Evolutionary conservation across 2,113 vertebrate genomes (phyloP).

Genomic region (Phodopus roborovskii): DNA sequence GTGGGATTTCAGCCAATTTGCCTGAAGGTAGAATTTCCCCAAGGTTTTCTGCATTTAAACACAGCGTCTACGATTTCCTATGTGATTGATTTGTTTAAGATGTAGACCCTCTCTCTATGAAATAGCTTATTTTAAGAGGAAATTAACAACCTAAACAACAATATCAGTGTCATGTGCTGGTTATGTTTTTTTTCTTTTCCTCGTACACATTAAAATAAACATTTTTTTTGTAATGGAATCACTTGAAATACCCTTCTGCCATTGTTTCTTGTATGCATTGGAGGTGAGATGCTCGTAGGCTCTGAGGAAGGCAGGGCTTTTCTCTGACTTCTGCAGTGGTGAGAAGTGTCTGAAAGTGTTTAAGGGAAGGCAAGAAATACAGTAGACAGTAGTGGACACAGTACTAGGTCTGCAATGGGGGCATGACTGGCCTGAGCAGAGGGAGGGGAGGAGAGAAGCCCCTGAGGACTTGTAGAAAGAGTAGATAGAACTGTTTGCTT

Average conservation of each 20-base stretch:
- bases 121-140: constrained; percentile 64
- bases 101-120: not conserved
- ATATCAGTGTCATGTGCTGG: constrained; percentile 47
- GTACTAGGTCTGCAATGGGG: not conserved
- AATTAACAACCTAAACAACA: constrained; percentile 63
- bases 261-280: not conserved
- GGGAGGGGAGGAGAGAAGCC: not conserved
- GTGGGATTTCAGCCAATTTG: constrained; percentile 10
- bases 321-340: not conserved
- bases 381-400: not conserved
- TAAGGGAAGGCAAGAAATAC: not conserved
- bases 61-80: not conserved
- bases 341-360: no score
- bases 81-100: constrained; percentile 65
- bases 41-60: constrained; percentile 32
- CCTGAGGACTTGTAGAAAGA: not conserved
- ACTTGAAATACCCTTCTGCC: not conserved
- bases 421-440: not conserved
- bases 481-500: not conserved
- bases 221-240: not conserved
- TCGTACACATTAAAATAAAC: constrained; percentile 20
- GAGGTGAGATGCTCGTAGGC: not conserved
- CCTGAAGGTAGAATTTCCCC: constrained; percentile 24
- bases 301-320: not conserved
- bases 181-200: not conserved